Percentiles rank a stretch among this genome's conserved stretches.
phyloP scores from a whole-genome alignment of 2,113 vertebrate species.

The Myrmophylax atrothorax region DNA sequence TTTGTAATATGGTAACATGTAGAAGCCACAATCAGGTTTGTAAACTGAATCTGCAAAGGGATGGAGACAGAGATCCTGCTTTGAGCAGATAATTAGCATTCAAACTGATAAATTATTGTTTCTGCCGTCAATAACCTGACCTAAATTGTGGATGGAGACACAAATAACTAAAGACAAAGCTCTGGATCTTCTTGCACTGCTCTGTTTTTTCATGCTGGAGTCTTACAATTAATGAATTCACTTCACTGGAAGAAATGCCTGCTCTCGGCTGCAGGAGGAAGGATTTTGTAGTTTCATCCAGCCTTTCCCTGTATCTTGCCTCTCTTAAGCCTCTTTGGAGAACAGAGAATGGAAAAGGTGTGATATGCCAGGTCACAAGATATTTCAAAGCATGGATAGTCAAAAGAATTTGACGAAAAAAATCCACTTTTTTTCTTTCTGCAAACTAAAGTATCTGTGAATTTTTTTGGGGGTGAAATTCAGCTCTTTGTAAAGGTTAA shows the following conservation, averaged over 20 bases:
- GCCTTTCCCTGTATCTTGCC: neutral
- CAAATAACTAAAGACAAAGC: neutral
- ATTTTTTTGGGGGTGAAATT: neutral
- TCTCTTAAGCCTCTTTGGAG: neutral
- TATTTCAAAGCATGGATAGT: neutral
- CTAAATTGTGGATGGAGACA: neutral
- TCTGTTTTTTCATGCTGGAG: neutral
- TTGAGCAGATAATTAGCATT: neutral
- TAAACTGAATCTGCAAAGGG: neutral
- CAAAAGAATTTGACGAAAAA: neutral
- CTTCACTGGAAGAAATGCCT: neutral
- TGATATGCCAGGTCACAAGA: neutral
- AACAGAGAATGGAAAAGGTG: neutral
- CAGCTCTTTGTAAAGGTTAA: neutral
- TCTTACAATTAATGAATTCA: neutral
- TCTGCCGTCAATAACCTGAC: neutral
- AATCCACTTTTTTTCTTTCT: neutral
- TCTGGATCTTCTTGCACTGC: neutral
- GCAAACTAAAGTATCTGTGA: neutral
- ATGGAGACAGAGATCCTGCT: neutral
- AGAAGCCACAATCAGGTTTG: neutral
- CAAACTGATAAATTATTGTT: neutral
- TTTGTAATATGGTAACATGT: neutral
- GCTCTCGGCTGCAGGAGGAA: neutral
- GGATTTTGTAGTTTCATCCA: neutral